Percentiles rank a stretch among this genome's conserved stretches.
Conservation (phyloP, 2,113 vertebrate genomes). For the Paraplagusia blochii region DNA sequence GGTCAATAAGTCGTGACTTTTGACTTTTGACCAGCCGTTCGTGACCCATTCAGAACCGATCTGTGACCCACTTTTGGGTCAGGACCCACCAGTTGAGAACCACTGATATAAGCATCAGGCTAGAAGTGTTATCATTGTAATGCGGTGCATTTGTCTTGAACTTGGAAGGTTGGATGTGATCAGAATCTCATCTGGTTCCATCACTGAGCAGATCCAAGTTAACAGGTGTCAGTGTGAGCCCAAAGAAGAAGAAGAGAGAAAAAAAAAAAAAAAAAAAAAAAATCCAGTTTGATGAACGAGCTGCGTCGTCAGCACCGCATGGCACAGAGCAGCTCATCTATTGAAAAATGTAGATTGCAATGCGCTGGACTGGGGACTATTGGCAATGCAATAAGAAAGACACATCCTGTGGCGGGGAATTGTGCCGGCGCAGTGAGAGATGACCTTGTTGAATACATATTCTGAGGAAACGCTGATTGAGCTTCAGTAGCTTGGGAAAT, state of each 20-base stretch:
- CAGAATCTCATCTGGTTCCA: not conserved
- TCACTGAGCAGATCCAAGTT: constrained; percentile 11
- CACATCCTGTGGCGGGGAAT: constrained; percentile 27
- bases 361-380: constrained; percentile 37
- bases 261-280: not conserved
- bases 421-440: constrained; percentile 37
- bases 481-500: constrained; percentile 62
- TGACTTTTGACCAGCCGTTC: no score
- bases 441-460: constrained; percentile 62
- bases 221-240: constrained; percentile 4
- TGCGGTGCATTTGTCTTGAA: not conserved
- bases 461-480: constrained; percentile 48
- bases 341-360: constrained; percentile 50
- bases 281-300: constrained; percentile 9
- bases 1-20: no score
- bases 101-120: no score
- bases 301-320: constrained; percentile 9
- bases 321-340: constrained; percentile 25
- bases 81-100: no score
- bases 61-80: no score
- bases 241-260: not conserved
- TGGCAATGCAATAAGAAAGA: constrained; percentile 51
- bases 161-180: constrained; percentile 1
- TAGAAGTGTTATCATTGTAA: no score
- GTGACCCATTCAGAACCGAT: no score